These are phyloP conservation scores for Lycophotia porphyrea DNA, from an alignment of 2,888 invertebrate genomes.

Conservation along the genomic window DNA sequence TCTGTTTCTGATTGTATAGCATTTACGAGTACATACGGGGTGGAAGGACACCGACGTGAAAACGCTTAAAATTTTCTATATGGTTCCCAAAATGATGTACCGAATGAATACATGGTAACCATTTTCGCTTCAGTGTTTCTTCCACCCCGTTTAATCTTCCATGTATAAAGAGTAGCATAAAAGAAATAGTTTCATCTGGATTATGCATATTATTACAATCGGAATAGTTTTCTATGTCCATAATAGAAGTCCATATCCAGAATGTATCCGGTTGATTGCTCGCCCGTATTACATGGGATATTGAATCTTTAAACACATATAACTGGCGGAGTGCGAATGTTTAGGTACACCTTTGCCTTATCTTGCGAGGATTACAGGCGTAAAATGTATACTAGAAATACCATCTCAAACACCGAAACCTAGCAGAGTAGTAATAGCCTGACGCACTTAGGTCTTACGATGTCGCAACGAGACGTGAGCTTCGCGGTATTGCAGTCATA, in stretches of 20 bases:
- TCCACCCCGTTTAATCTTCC: no score
- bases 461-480: slow-evolving; percentile 32
- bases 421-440: not conserved
- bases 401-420: not conserved
- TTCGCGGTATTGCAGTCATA: slow-evolving; percentile 25
- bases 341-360: not conserved
- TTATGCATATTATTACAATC: not conserved
- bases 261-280: not conserved
- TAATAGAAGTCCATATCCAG: not conserved
- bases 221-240: not conserved
- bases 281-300: not conserved
- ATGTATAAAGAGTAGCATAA: not conserved
- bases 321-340: not conserved
- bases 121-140: no score
- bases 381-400: not conserved
- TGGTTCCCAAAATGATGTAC: no score
- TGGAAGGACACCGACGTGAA: no score
- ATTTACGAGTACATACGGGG: no score
- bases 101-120: no score
- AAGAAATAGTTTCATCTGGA: no score
- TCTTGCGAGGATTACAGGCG: not conserved
- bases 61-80: no score
- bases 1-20: no score
- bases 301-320: not conserved
- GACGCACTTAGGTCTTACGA: not conserved